Evolutionary conservation across 2,797 vertebrate species (phyloP).

Genomic region (Hydrophis major): DNA sequence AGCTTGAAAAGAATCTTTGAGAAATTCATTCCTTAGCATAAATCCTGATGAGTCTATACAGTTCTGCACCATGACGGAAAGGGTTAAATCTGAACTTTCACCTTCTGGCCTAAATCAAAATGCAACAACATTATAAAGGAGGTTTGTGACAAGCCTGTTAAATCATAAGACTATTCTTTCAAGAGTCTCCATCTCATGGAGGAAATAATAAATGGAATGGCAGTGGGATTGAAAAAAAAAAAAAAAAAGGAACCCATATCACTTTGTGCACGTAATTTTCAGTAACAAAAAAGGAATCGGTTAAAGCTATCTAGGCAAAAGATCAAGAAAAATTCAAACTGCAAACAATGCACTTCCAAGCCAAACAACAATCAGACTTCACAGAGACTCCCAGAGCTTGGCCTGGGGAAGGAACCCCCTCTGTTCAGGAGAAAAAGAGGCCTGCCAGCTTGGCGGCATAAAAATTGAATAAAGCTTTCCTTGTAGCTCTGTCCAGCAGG

Average conservation of each 20-base stretch:
- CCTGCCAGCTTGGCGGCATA: slow-evolving; percentile 74
- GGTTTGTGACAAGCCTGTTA: slow-evolving; percentile 11
- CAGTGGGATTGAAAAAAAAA: background rate
- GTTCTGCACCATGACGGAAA: background rate
- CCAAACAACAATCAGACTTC: slow-evolving; percentile 52
- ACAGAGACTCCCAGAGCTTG: slow-evolving; percentile 60
- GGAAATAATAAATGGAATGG: slow-evolving; percentile 21
- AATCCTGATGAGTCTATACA: slow-evolving; percentile 7
- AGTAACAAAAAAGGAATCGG: slow-evolving; percentile 41
- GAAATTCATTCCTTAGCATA: slow-evolving; percentile 28
- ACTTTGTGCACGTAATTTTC: slow-evolving; percentile 32
- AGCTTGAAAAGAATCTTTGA: background rate
- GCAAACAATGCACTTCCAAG: slow-evolving; percentile 58
- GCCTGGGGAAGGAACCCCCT: slow-evolving; percentile 59
- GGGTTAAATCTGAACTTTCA: slow-evolving; percentile 27
- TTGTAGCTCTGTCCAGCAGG: slow-evolving; percentile 80
- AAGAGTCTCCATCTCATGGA: slow-evolving; percentile 8
- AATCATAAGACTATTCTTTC: slow-evolving; percentile 34
- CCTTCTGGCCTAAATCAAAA: slow-evolving; percentile 25
- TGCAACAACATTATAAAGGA: slow-evolving; percentile 14
- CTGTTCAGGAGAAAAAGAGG: slow-evolving; percentile 55
- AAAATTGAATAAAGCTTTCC: slow-evolving; percentile 82
- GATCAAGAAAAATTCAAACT: slow-evolving; percentile 61
- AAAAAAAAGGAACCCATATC: slow-evolving; percentile 1
- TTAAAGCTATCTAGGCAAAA: slow-evolving; percentile 61